Conservation (phyloP, 2,113 vertebrate species). For the Amphiprion ocellaris region DNA sequence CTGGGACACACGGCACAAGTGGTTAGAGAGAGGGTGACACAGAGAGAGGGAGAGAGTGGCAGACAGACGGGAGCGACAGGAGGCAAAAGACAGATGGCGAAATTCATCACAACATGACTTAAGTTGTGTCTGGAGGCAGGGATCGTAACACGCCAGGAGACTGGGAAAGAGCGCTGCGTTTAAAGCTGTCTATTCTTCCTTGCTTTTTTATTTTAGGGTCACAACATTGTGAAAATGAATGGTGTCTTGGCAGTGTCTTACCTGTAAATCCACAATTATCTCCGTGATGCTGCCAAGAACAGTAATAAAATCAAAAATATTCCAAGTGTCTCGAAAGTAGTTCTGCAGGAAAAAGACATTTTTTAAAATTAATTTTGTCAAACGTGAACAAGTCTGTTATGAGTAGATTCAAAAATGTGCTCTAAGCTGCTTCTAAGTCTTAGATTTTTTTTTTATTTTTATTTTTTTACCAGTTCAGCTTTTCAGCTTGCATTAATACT, state of each 20-base stretch:
- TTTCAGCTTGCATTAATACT: slow-evolving; percentile 21
- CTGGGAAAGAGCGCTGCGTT: slow-evolving; percentile 29
- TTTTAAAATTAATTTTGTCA: neutral
- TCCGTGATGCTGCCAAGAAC: slow-evolving; percentile 97
- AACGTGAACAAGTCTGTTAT: neutral
- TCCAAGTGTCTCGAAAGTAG: slow-evolving; percentile 99
- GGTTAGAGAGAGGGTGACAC: slow-evolving; percentile 51
- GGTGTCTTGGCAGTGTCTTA: slow-evolving; percentile 51
- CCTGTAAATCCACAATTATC: slow-evolving; percentile 92
- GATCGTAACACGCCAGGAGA: slow-evolving; percentile 41
- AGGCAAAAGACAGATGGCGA: slow-evolving; percentile 74
- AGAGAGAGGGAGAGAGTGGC: slow-evolving; percentile 53
- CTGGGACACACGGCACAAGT: slow-evolving; percentile 54
- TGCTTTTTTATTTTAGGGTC: slow-evolving; percentile 25
- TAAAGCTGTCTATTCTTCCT: slow-evolving; percentile 1
- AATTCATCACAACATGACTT: slow-evolving; percentile 71
- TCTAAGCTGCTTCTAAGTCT: neutral
- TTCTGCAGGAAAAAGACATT: slow-evolving; percentile 84
- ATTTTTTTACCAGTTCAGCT: neutral
- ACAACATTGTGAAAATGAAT: slow-evolving; percentile 40
- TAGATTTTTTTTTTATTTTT: neutral
- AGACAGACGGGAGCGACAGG: slow-evolving; percentile 54
- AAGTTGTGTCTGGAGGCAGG: slow-evolving; percentile 57
- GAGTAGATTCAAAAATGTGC: neutral
- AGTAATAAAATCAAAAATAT: slow-evolving; percentile 99